Evolutionary conservation across 2,888 invertebrate species (phyloP).

Genomic region (Macroteleia sp.): DNA sequence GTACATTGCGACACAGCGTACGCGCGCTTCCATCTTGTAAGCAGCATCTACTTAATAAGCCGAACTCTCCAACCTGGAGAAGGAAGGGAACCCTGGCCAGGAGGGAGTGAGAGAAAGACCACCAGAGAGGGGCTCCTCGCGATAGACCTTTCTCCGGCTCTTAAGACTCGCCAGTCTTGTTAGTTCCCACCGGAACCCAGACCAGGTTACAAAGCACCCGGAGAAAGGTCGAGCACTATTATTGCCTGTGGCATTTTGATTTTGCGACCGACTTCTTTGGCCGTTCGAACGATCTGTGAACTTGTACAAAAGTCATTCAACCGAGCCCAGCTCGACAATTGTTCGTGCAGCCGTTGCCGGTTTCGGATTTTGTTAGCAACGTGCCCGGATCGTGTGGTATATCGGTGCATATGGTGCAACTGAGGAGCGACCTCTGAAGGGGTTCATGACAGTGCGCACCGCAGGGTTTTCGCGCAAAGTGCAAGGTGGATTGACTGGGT

Average conservation of each 20-base stretch:
- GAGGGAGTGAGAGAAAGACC: constrained; percentile 63
- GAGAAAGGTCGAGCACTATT: constrained; percentile 56
- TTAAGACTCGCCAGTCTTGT: constrained; percentile 63
- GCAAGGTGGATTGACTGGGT: constrained; percentile 57
- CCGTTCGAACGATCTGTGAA: background rate
- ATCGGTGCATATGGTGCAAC: constrained; percentile 58
- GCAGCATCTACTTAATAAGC: constrained; percentile 41
- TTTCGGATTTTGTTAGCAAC: constrained; percentile 20
- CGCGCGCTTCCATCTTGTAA: constrained; percentile 43
- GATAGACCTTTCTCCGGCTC: constrained; percentile 66
- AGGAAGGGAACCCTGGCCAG: constrained; percentile 60
- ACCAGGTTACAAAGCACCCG: constrained; percentile 64
- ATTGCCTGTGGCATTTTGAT: constrained; percentile 1
- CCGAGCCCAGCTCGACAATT: background rate
- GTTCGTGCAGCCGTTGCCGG: background rate
- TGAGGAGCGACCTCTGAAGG: constrained; percentile 33
- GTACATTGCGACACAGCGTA: constrained; percentile 17
- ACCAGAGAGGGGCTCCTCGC: constrained; percentile 64
- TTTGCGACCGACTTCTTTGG: background rate
- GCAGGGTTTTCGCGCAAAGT: constrained; percentile 45
- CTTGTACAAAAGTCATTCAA: background rate
- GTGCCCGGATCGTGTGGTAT: constrained; percentile 15
- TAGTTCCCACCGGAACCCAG: constrained; percentile 67
- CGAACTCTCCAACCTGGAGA: constrained; percentile 44
- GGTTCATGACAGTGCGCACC: constrained; percentile 60